Evolutionary conservation across 2,797 vertebrate species (phyloP).

Genomic region (Euthynnus affinis): DNA sequence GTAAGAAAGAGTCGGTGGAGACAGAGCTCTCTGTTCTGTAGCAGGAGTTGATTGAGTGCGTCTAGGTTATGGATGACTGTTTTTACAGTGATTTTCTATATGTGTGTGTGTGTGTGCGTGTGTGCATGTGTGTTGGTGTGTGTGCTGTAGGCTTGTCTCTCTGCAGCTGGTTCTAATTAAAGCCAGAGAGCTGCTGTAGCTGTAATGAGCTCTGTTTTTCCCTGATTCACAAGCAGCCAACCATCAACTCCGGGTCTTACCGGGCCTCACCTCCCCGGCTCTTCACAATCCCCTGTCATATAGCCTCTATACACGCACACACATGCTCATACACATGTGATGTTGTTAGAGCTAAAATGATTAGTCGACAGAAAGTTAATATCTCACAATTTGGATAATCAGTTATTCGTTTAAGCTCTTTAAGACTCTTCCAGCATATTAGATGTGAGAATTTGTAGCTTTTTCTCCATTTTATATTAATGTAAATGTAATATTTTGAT

Average conservation of each 20-base stretch:
- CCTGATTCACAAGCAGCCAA: slow-evolving; percentile 87
- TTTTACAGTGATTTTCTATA: slow-evolving; percentile 80
- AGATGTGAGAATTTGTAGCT: slow-evolving; percentile 3
- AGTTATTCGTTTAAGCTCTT: background rate
- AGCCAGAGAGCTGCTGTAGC: slow-evolving; percentile 76
- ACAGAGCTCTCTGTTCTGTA: slow-evolving; percentile 70
- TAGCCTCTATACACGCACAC: slow-evolving; percentile 18
- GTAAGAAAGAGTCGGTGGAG: slow-evolving; percentile 56
- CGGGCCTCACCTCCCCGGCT: slow-evolving; percentile 53
- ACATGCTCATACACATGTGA: slow-evolving; percentile 10
- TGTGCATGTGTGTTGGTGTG: slow-evolving; percentile 42
- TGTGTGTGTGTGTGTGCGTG: slow-evolving; percentile 37
- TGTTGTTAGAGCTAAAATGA: slow-evolving; percentile 12
- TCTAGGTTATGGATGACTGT: slow-evolving; percentile 81
- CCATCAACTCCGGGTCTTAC: slow-evolving; percentile 84
- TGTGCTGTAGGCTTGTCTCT: slow-evolving; percentile 76
- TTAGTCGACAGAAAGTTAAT: slow-evolving; percentile 3
- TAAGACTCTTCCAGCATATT: background rate
- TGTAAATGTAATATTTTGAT: no score
- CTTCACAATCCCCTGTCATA: slow-evolving; percentile 21
- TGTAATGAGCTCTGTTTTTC: slow-evolving; percentile 82
- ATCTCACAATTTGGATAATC: background rate
- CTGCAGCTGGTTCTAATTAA: slow-evolving; percentile 87
- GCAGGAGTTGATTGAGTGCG: slow-evolving; percentile 71
- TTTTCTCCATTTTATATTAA: background rate